Evolutionary conservation across 2,113 vertebrate genomes (phyloP).

Genomic region (Bos taurus): DNA sequence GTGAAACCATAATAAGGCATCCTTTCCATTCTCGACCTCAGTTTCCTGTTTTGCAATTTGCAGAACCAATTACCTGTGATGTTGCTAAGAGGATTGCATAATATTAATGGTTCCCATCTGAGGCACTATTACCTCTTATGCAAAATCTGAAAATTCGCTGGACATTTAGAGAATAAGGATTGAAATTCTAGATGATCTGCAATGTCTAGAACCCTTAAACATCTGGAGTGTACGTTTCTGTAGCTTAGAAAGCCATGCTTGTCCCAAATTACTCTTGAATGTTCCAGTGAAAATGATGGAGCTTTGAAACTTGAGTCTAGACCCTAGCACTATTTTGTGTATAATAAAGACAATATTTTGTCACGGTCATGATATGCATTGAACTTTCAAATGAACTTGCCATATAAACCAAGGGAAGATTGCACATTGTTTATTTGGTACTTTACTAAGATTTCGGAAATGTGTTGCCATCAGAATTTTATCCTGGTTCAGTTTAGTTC

Average conservation of each 20-base stretch:
- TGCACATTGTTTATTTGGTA: not conserved
- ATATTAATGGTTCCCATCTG: not conserved
- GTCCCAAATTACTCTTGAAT: not conserved
- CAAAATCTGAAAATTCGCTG: not conserved
- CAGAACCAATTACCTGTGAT: not conserved
- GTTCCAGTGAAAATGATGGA: not conserved
- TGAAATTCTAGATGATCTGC: fast-evolving
- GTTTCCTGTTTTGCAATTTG: not conserved
- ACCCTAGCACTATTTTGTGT: not conserved
- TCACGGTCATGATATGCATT: not conserved
- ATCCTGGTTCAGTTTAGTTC: not conserved
- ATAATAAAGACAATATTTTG: not conserved
- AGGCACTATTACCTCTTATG: not conserved
- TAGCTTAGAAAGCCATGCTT: not conserved
- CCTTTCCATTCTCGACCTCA: not conserved
- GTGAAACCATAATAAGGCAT: not conserved
- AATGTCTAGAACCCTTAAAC: not conserved
- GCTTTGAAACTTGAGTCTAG: not conserved
- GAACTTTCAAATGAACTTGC: not conserved
- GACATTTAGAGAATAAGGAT: not conserved
- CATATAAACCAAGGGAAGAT: not conserved
- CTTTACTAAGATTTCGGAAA: not conserved
- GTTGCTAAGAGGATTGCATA: too few relatives aligned
- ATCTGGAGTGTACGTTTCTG: not conserved
- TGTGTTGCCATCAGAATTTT: not conserved